These are phyloP conservation scores for Anguilla obscura DNA, from an alignment of 2,797 vertebrate species.

Conservation along the genomic window DNA sequence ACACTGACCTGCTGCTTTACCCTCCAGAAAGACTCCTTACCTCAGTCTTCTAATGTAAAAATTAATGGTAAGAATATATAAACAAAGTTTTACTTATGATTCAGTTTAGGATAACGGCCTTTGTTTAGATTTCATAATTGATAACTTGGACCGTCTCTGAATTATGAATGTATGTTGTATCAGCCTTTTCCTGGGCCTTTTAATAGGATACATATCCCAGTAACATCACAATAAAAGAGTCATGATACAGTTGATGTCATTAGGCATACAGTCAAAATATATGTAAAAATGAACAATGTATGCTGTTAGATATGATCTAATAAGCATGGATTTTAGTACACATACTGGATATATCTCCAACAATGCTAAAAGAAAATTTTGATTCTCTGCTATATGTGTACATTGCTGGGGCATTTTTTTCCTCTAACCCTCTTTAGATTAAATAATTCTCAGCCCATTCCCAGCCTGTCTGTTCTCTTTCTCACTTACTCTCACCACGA, in stretches of 20 bases:
- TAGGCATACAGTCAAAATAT: background rate
- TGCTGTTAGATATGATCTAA: background rate
- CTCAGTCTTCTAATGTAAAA: background rate
- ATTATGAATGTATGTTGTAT: too few relatives aligned
- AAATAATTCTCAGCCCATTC: background rate
- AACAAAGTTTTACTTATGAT: background rate
- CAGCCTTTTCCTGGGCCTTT: too few relatives aligned
- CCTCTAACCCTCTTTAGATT: conserved; percentile 31
- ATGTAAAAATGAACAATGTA: background rate
- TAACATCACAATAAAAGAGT: too few relatives aligned
- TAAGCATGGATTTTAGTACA: conserved; percentile 11
- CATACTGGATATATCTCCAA: conserved; percentile 36
- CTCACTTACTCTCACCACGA: conserved; percentile 21
- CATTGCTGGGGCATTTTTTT: conserved; percentile 23
- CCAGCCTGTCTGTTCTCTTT: background rate
- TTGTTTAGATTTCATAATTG: too few relatives aligned
- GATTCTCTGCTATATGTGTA: conserved; percentile 56
- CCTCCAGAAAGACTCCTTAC: background rate
- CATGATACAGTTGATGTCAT: background rate
- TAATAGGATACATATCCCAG: too few relatives aligned
- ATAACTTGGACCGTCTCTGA: too few relatives aligned
- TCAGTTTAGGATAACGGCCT: too few relatives aligned
- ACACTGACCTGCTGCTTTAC: background rate
- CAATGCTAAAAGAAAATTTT: conserved; percentile 40
- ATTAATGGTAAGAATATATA: background rate